Evolutionary conservation across 2,113 vertebrate genomes (phyloP), one percentile per base, ranked within the genome.

Genomic region (Barbus barbus): DNA sequence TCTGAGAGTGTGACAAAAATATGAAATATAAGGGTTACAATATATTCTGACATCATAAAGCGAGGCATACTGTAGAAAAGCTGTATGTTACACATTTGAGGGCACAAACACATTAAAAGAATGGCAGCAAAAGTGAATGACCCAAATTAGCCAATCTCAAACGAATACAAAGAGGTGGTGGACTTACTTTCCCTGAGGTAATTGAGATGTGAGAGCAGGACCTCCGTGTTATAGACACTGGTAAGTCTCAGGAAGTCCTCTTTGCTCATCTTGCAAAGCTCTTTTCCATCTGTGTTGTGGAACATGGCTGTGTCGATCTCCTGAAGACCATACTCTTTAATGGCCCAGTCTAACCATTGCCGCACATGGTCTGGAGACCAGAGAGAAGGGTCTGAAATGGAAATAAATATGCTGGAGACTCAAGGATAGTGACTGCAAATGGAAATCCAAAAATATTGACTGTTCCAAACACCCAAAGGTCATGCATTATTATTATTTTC

Each of bases 141-240:
- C 26, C 9, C 12, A 9, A 36, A 5, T n/a, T 5, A 83, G 26
- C 72, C 18, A 13, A 1, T 33, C 12, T 58, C 22, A 75, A 44
- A 12, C 4, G 4, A 18, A 80, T 8, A 73, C 3, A 12, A 51
- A 28, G 14, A 20, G 28, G 12, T 61, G 16, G 18, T n/a, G 3
- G 84, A 98, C 98, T 99, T 94, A 99, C 98, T 99, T 96, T 99
- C 98, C 97, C 98, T 99, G 98, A 99, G 98, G 95, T 99, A 99
- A 95, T 93, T 99, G 95, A 99, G 98, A 95, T 99, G 98, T 91
- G 97, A 99, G 86, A 99, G 94, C 86, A 99, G 96, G 85, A 99
- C 95, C 86, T 99, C 98, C 0, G 97, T 97, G 82, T 99, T 99
- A 95, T 99, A 99, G 92, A 93, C 89, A 79, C 94, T 96, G 91